Base-by-base conservation (phyloP, 1,140 invertebrate genomes). In the Scaptomyza graminum region DNA sequence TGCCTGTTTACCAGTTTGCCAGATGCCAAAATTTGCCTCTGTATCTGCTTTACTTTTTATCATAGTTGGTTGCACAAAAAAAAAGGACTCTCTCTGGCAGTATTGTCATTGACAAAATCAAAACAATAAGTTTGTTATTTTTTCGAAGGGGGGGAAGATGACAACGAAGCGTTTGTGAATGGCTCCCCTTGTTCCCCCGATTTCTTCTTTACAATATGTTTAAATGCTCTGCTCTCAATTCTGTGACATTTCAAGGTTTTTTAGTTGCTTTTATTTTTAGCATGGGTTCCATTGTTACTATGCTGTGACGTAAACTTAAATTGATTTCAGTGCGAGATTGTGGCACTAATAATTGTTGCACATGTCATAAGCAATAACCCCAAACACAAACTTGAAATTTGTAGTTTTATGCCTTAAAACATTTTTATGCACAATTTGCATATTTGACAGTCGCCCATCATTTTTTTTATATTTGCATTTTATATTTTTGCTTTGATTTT, bases 51-150 rank as follows among this genome's bases (percentile, higher is more conserved):
- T 78, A 72, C 78, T 76, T 87, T 88, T 85, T 44, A 41, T 4
- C 37, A n/a, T 41, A 81, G 70, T 78, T 82, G 78, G 64, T 43
- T 88, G 82, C 82, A 88, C 82, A 82, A 57, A 15, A 87, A 62
- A 82, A 74, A 68, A 3, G 12, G 6, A 3, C 5, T 4, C 5
- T 5, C 31, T 34, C 13, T 15, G 49, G 28, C 28, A 70, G 75
- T 67, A 74, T 71, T 87, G 82, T 75, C 82, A 87, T 88, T 88
- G 82, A 80, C 82, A 87, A 87, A 79, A 88, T 87, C 83, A 78
- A 87, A 87, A 88, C 82, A 87, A 87, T 87, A 85, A 87, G 83
- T 87, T 87, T 88, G 78, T 79, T 88, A 76, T 87, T 76, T 76
- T 87, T 82, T 78, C 74, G 72, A 22, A n/a, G n/a, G 18, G 75